Evolutionary conservation across 2,797 vertebrate species (phyloP).

Genomic region (Sciurus vulgaris): DNA sequence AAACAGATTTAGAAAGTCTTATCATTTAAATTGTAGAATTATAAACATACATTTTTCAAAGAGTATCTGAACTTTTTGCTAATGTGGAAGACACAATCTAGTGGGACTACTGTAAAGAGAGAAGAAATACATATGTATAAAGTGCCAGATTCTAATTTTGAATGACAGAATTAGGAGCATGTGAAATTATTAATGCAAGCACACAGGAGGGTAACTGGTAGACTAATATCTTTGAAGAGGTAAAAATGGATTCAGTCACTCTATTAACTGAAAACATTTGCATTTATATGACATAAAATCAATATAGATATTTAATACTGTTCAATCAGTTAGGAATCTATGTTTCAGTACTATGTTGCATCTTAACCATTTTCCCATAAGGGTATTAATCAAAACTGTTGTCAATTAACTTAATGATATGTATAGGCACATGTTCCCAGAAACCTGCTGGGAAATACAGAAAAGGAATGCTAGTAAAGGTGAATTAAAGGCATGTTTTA

Average conservation of each 20-base stretch:
- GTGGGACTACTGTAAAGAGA: neutral
- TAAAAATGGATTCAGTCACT: neutral
- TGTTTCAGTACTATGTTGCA: neutral
- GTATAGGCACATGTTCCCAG: too few relatives aligned
- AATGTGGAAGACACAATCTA: neutral
- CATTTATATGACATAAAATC: constrained; percentile 3
- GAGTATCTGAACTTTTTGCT: neutral
- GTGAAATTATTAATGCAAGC: neutral
- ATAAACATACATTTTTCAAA: neutral
- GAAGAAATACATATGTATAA: neutral
- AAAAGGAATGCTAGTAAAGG: neutral
- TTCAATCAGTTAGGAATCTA: neutral
- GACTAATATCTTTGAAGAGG: neutral
- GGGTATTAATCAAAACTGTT: neutral
- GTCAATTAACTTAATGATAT: neutral
- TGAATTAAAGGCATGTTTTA: neutral
- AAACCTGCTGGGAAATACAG: neutral
- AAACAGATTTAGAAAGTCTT: neutral
- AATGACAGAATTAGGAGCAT: neutral
- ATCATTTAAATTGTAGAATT: neutral
- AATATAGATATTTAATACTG: neutral
- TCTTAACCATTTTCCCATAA: neutral
- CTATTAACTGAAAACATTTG: neutral
- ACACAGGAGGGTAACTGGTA: neutral
- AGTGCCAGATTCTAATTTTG: neutral